Percentiles rank a stretch among this genome's conserved stretches.
Evolutionary conservation across 2,888 invertebrate genomes (phyloP).

Genomic region (Elysia crispata): DNA sequence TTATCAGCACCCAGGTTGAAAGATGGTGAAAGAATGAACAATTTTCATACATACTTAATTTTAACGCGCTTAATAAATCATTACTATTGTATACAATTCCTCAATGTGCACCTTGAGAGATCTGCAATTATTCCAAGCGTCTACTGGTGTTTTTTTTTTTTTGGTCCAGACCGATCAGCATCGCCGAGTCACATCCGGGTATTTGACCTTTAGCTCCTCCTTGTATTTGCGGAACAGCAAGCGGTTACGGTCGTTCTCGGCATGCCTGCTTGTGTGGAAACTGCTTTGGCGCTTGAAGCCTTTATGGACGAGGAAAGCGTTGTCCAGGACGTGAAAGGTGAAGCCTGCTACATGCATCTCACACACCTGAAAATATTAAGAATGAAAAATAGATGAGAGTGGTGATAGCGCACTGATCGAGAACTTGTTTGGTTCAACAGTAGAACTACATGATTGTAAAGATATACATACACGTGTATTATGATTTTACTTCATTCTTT

Average conservation of each 20-base stretch:
- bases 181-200: slow-evolving; percentile 79
- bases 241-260: slow-evolving; percentile 79
- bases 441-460: too few species aligned
- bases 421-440: too few species aligned
- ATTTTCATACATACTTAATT: too few species aligned
- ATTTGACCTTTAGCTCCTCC: slow-evolving; percentile 79
- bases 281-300: slow-evolving; percentile 79
- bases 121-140: not conserved
- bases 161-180: slow-evolving; percentile 71
- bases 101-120: too few species aligned
- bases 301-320: slow-evolving; percentile 80
- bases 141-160: not conserved
- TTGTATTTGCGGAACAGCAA: slow-evolving; percentile 80
- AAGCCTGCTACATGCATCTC: slow-evolving; percentile 81
- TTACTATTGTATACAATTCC: too few species aligned
- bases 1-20: not conserved
- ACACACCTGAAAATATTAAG: slow-evolving; percentile 78
- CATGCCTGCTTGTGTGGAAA: slow-evolving; percentile 79
- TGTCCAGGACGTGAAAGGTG: slow-evolving; percentile 80
- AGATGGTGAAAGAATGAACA: too few species aligned
- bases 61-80: too few species aligned
- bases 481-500: too few species aligned
- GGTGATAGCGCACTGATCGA: too few species aligned
- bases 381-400: not conserved
- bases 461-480: too few species aligned